Base-by-base conservation (phyloP, 2,797 vertebrate genomes). In the Setipinna tenuifilis region DNA sequence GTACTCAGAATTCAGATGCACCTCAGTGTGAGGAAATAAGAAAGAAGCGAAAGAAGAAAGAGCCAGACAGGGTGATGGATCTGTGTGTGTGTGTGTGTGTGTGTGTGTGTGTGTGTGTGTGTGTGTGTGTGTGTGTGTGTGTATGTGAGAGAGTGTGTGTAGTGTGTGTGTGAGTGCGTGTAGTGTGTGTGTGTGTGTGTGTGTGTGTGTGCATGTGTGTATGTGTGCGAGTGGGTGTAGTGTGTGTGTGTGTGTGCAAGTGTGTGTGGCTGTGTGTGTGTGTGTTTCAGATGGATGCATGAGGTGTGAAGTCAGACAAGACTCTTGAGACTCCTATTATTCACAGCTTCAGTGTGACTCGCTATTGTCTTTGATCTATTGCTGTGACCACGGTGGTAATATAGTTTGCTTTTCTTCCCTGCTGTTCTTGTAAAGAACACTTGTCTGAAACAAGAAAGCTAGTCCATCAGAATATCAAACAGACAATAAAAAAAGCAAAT, bases 71-170 rank as follows among this genome's bases (percentile, higher is more conserved):
- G 7, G 50, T 9, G 50, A 10, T 9, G 10, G 7, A 25, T 71
- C 25, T 14, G 25, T 31, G 65, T 71, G 25, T 71, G 65, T 62
- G 65, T 31, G 28, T 71, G 25, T 35, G 65, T 71, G 65, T 71
- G 28, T 71, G 28, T 71, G 65, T 71, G 65, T 71, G 65, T 71
- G 65, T 71, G 62, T 68, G 23, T 68, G 62, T 68, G 28, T 31
- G 65, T 71, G 28, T 71, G 65, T 35, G 28, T 35, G 28, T 16
- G 25, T 68, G 62, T 28, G 23, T 28, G 62, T 68, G 62, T 68
- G 62, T 71, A 11, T 71, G 65, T 71, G 23, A 25, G 62, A 11
- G 23, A 25, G 62, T 28, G 23, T 68, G 62, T 12, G 46, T 48
- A 48, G 4, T 4, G 23, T 68, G 61, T 65, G 3, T 25, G 61